These are phyloP conservation scores for Apaloderma vittatum DNA, from an alignment of 2,113 vertebrate genomes.

Conservation along the genomic window DNA sequence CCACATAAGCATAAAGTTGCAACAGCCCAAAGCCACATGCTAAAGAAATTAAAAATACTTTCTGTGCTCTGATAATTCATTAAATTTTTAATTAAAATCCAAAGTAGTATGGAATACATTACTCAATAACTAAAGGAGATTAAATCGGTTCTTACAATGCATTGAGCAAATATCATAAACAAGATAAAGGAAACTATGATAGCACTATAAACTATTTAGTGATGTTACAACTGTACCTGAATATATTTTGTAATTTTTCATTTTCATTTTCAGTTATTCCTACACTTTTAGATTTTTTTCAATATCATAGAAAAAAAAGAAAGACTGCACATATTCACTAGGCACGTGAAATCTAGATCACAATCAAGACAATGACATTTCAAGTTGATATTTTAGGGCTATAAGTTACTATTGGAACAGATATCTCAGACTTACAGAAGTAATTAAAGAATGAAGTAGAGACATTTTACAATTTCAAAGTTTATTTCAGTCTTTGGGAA, in stretches of 20 bases:
- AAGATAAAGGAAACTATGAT: not conserved
- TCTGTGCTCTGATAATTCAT: not conserved
- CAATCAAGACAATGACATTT: not conserved
- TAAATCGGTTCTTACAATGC: not conserved
- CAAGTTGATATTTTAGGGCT: not conserved
- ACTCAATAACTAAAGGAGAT: not conserved
- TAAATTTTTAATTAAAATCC: not conserved
- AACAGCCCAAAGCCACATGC: not conserved
- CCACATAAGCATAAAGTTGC: not conserved
- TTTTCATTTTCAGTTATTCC: not conserved
- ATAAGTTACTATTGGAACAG: not conserved
- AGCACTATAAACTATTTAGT: not conserved
- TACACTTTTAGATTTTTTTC: not conserved
- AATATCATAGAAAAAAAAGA: not conserved
- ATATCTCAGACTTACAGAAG: not conserved
- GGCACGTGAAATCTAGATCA: not conserved
- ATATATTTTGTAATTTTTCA: not conserved
- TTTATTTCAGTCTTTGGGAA: not conserved
- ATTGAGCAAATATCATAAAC: not conserved
- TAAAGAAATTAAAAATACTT: not conserved
- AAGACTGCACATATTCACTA: not conserved
- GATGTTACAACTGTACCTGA: not conserved
- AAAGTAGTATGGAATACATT: not conserved
- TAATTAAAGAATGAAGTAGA: not conserved
- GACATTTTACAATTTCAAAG: not conserved